Evolutionary conservation across 2,113 vertebrate species (phyloP).

Genomic region (Sterna hirundo): DNA sequence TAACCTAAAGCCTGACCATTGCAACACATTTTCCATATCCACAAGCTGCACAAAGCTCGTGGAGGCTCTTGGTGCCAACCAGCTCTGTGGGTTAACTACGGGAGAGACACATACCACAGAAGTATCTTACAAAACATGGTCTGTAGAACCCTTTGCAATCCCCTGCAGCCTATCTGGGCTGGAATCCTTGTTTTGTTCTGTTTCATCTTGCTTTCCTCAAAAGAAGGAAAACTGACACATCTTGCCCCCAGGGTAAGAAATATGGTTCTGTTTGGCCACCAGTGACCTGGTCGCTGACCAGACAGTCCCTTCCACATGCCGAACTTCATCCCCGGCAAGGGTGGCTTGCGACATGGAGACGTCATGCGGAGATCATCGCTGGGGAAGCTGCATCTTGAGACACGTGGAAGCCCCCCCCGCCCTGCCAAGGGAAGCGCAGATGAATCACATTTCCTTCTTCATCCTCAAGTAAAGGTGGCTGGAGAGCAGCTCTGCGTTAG

Average conservation of each 20-base stretch:
- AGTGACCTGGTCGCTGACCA: neutral
- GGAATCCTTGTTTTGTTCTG: neutral
- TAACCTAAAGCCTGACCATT: neutral
- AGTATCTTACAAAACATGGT: neutral
- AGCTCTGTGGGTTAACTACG: neutral
- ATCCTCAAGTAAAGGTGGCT: neutral
- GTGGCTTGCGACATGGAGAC: neutral
- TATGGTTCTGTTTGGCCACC: neutral
- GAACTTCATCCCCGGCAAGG: neutral
- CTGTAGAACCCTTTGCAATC: neutral
- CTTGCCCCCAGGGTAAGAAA: neutral
- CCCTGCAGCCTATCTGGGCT: neutral
- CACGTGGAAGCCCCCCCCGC: accelerated
- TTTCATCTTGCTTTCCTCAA: neutral
- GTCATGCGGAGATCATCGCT: neutral
- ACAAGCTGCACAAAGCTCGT: neutral
- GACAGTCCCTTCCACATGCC: accelerated
- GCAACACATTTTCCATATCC: neutral
- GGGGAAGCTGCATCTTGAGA: neutral
- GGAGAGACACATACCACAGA: neutral
- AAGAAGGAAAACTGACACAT: neutral
- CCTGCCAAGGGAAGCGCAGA: neutral
- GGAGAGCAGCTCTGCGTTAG: neutral
- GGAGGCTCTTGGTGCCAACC: neutral
- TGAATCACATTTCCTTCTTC: neutral